Evolutionary conservation across 2,888 invertebrate genomes (phyloP).

Genomic region (Tipula confusa): DNA sequence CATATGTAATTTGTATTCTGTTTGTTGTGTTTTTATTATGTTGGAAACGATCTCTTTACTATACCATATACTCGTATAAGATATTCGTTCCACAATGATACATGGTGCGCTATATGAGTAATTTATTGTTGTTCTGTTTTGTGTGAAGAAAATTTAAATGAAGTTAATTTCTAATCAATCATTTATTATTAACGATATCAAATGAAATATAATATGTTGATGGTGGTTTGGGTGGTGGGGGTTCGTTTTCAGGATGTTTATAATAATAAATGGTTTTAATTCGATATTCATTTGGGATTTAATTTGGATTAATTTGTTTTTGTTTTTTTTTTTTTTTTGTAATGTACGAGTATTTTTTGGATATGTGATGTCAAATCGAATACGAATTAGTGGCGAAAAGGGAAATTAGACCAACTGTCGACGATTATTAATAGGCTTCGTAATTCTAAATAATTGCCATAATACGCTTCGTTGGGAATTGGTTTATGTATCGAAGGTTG

Average conservation of each 20-base stretch:
- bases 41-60: neutral
- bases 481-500: neutral
- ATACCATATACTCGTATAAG: neutral
- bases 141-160: slow-evolving; percentile 20
- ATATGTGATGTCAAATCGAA: neutral
- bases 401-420: neutral
- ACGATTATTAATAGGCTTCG: neutral
- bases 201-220: no score
- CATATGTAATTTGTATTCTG: slow-evolving; percentile 20
- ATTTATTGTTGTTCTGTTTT: neutral
- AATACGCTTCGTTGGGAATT: neutral
- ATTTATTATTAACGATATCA: slow-evolving; percentile 20
- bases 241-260: no score
- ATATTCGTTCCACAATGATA: neutral
- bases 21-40: neutral
- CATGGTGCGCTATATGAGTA: neutral
- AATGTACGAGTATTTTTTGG: no score
- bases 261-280: slow-evolving; percentile 20
- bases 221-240: neutral
- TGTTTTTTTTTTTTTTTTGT: neutral
- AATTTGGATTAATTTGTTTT: neutral
- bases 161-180: slow-evolving; percentile 20
- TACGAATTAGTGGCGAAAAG: neutral
- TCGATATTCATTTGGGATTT: slow-evolving; percentile 12
- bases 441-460: neutral